These are phyloP conservation scores for Strix aluco DNA, from an alignment of 2,113 vertebrate genomes.

Conservation along the genomic window DNA sequence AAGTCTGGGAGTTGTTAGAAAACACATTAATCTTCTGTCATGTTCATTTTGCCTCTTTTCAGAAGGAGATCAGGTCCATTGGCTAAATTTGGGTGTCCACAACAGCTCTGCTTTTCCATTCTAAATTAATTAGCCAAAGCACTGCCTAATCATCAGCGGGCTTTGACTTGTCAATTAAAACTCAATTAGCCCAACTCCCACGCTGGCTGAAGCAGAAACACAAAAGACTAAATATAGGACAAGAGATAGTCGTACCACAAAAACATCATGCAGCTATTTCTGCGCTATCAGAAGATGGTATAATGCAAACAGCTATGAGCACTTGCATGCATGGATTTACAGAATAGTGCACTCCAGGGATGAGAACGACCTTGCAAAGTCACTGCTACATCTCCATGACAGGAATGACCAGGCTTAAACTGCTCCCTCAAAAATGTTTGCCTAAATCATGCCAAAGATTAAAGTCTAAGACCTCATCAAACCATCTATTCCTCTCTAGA, in stretches of 20 bases:
- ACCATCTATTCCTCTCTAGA: not conserved
- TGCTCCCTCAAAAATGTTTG: not conserved
- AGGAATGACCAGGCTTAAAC: not conserved
- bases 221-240: not conserved
- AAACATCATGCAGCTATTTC: not conserved
- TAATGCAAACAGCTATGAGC: fast-evolving
- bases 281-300: not conserved
- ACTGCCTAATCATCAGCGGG: not conserved
- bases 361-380: not conserved
- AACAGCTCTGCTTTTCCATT: not conserved
- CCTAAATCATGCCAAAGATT: not conserved
- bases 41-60: not conserved
- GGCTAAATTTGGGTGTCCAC: not conserved
- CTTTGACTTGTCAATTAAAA: slow-evolving; percentile 27
- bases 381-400: not conserved
- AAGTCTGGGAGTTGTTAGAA: slow-evolving; percentile 20
- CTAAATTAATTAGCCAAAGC: slow-evolving; percentile 52
- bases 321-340: not conserved
- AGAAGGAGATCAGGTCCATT: not conserved
- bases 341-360: not conserved
- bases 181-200: slow-evolving; percentile 17
- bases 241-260: not conserved
- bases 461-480: not conserved
- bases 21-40: slow-evolving; percentile 34
- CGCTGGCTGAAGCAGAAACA: not conserved